phyloP scores from a whole-genome alignment of 2,797 vertebrate genomes.

The Gambelia wislizenii region DNA sequence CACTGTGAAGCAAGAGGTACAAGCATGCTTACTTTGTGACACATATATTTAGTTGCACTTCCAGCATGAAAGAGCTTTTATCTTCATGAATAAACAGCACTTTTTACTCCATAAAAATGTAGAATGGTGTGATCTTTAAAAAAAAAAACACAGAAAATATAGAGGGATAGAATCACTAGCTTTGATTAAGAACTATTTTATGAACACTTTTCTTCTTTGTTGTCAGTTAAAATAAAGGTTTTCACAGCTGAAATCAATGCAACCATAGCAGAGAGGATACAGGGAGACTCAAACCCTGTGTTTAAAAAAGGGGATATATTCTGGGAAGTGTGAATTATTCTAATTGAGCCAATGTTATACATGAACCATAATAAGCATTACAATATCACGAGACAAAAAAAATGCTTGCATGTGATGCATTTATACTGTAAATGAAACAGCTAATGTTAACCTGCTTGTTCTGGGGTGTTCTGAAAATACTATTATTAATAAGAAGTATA shows the following conservation, averaged over 20 bases:
- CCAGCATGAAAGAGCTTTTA: conserved; percentile 43
- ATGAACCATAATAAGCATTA: conserved; percentile 24
- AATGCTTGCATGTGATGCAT: conserved; percentile 15
- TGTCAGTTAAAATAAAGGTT: conserved; percentile 5
- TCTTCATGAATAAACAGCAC: conserved; percentile 46
- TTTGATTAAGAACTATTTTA: conserved; percentile 20
- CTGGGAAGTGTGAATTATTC: conserved; percentile 26
- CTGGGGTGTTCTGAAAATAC: conserved; percentile 20
- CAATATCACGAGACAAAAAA: conserved; percentile 9
- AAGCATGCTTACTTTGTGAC: conserved; percentile 51
- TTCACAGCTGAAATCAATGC: neutral
- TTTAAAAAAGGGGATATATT: neutral
- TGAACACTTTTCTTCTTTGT: neutral
- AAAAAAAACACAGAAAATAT: conserved; percentile 26
- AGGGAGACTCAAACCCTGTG: conserved; percentile 17
- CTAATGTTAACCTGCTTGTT: conserved; percentile 16
- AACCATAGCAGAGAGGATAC: neutral
- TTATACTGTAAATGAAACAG: conserved; percentile 37
- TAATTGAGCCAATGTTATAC: conserved; percentile 19
- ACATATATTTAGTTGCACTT: conserved; percentile 56
- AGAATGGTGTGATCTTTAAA: conserved; percentile 34
- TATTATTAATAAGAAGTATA: conserved; percentile 6
- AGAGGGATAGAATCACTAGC: conserved; percentile 16
- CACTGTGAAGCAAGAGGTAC: conserved; percentile 61
- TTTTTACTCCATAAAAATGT: conserved; percentile 46